Evolutionary conservation across 2,888 invertebrate species (phyloP), one percentile per base, ranked within the genome.

Genomic region (Dilophus febrilis): DNA sequence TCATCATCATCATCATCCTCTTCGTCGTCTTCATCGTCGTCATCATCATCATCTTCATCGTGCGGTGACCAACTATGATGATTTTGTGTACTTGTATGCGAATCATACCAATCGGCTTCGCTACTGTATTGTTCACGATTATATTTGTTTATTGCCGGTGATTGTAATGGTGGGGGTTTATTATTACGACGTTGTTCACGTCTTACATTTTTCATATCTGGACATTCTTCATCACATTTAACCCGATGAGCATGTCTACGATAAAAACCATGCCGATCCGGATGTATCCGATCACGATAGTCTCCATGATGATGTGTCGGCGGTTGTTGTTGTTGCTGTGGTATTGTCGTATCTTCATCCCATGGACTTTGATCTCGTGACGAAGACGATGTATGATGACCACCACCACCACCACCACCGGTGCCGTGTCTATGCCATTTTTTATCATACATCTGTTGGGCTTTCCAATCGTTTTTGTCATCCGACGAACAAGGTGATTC

Each of bases 401-500:
- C n/a, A n/a, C n/a, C n/a, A n/a, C n/a, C n/a, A n/a, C n/a, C n/a
- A n/a, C n/a, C n/a, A n/a, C n/a, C n/a, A n/a, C n/a, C n/a, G n/a
- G n/a, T n/a, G 8, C 22, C 22, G 14, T 70, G 71, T 58, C 65
- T 67, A 49, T 53, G 67, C 67, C 70, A 63, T 47, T 71, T 53
- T 38, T 62, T 65, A 2, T 61, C 64, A 3, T 65, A 64, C 44
- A 66, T 65, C 6, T 55, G 49, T 51, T 58, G 49, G 40, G 60
- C 58, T 43, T 61, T 60, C 65, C 68, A 70, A 12, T 70, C 68
- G 28, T 77, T 74, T 39, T 74, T 73, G 1, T 78, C 79, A 61
- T 84, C 84, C 2, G 81, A 80, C 1, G 84, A 84, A 70, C 80
- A 82, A 1, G 77, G 80, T 2, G 82, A 81, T 3, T 75, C 76